Conservation (phyloP, 2,797 vertebrate genomes). For the Aulostomus chinensis region DNA sequence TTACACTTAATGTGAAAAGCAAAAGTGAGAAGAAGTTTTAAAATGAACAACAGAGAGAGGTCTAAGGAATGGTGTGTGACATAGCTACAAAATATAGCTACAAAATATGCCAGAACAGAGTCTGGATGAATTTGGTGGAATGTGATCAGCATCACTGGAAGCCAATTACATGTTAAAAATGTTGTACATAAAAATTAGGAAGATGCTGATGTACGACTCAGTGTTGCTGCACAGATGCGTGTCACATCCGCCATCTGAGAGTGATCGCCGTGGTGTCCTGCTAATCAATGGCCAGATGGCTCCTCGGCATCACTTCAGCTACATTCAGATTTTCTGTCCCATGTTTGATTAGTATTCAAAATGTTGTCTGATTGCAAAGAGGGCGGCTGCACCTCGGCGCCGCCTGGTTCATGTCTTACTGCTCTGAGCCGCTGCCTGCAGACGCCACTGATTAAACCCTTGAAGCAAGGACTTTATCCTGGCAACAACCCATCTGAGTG, state of each 20-base stretch:
- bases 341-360: constrained; percentile 52
- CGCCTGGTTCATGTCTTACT: constrained; percentile 27
- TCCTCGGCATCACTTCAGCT: constrained; percentile 31
- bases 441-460: constrained; percentile 62
- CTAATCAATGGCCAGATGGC: constrained; percentile 63
- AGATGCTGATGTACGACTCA: constrained; percentile 19
- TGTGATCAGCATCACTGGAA: not conserved
- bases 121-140: too few relatives aligned
- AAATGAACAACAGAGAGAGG: too few relatives aligned
- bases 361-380: constrained; percentile 59
- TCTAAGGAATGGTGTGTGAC: too few relatives aligned
- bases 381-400: constrained; percentile 29
- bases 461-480: constrained; percentile 53
- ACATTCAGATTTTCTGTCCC: constrained; percentile 29
- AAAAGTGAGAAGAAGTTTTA: too few relatives aligned
- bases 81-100: too few relatives aligned
- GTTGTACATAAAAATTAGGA: constrained; percentile 4
- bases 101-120: too few relatives aligned
- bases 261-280: constrained; percentile 36
- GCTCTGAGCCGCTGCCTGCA: constrained; percentile 33
- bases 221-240: constrained; percentile 31
- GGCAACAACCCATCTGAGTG: constrained; percentile 14
- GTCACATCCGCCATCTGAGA: constrained; percentile 21
- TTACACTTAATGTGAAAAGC: too few relatives aligned
- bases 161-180: constrained; percentile 1